phyloP scores from a whole-genome alignment of 2,888 invertebrate species.

The Leptopilina myrica region DNA sequence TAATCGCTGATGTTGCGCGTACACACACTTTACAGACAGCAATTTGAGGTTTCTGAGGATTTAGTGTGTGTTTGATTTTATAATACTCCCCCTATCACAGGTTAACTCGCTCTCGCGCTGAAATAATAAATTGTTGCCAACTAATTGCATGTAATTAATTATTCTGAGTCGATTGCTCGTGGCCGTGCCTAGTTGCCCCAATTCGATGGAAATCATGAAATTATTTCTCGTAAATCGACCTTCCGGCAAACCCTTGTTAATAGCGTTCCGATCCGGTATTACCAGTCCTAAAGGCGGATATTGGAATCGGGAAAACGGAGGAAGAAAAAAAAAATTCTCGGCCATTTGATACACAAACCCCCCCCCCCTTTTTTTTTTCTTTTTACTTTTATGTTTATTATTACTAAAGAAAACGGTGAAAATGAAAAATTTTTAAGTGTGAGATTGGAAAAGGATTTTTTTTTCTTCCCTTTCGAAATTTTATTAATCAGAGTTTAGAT shows the following conservation, averaged over 20 bases:
- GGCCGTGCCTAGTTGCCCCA: constrained; percentile 29
- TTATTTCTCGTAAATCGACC: constrained; percentile 21
- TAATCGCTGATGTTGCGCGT: no score
- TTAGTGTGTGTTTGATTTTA: constrained; percentile 6
- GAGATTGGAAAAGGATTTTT: no score
- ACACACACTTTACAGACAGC: constrained; percentile 14
- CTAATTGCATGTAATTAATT: constrained; percentile 31
- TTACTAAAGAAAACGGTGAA: no score
- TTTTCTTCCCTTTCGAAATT: no score
- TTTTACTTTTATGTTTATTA: background rate
- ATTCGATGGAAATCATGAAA: constrained; percentile 27
- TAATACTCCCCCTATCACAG: constrained; percentile 3
- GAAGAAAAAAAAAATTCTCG: constrained; percentile 12
- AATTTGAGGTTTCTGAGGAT: background rate
- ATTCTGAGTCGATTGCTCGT: constrained; percentile 27
- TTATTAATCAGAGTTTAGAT: no score
- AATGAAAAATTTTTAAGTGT: no score
- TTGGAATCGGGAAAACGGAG: constrained; percentile 1
- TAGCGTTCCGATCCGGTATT: constrained; percentile 14
- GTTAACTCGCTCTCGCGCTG: background rate
- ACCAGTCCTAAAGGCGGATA: constrained; percentile 12
- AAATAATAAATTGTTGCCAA: constrained; percentile 32
- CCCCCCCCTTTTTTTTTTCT: no score
- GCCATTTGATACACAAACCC: background rate
- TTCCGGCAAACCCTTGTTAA: constrained; percentile 36